Conservation (phyloP, 1,140 invertebrate species). For the Drosophila orosa region DNA sequence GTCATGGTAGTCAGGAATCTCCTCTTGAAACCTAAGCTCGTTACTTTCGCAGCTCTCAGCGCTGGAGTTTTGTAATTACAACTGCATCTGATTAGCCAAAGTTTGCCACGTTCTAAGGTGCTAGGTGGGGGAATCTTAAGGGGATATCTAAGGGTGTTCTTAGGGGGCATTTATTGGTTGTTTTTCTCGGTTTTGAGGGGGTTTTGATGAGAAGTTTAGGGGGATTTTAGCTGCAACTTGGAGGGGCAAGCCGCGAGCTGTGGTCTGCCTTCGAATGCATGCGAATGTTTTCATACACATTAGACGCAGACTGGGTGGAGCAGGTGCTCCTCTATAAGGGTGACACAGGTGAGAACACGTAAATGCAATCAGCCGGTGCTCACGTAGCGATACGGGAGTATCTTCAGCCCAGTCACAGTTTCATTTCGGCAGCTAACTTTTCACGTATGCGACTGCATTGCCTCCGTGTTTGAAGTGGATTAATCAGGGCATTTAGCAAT, state of each 20-base stretch:
- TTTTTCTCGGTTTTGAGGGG: too few species aligned
- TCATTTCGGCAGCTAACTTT: slow-evolving; percentile 40
- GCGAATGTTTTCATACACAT: slow-evolving; percentile 43
- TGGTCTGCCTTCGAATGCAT: slow-evolving; percentile 23
- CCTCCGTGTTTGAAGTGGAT: slow-evolving; percentile 46
- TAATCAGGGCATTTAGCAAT: slow-evolving; percentile 61
- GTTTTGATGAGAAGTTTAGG: not conserved
- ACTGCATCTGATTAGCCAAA: slow-evolving; percentile 65
- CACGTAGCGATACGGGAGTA: slow-evolving; percentile 67
- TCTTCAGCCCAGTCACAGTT: slow-evolving; percentile 29
- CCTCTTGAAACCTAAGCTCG: slow-evolving; percentile 1
- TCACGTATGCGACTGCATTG: slow-evolving; percentile 27
- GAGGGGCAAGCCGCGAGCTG: slow-evolving; percentile 11
- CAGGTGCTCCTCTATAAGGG: not conserved
- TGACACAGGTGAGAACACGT: slow-evolving; percentile 56
- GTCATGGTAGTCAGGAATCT: not conserved
- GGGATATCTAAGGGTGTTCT: not conserved
- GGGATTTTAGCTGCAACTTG: not conserved
- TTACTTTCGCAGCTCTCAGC: slow-evolving; percentile 3
- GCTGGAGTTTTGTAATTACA: slow-evolving; percentile 67
- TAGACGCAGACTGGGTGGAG: slow-evolving; percentile 11
- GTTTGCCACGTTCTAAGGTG: slow-evolving; percentile 17
- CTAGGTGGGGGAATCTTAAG: not conserved
- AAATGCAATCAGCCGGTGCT: slow-evolving; percentile 69
- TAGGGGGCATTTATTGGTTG: not conserved